A percentile compares a stretch with the other conserved stretches of the same genome.
These are phyloP conservation scores for Equus przewalskii DNA, from an alignment of 2,113 vertebrate genomes.

Conservation along the genomic window DNA sequence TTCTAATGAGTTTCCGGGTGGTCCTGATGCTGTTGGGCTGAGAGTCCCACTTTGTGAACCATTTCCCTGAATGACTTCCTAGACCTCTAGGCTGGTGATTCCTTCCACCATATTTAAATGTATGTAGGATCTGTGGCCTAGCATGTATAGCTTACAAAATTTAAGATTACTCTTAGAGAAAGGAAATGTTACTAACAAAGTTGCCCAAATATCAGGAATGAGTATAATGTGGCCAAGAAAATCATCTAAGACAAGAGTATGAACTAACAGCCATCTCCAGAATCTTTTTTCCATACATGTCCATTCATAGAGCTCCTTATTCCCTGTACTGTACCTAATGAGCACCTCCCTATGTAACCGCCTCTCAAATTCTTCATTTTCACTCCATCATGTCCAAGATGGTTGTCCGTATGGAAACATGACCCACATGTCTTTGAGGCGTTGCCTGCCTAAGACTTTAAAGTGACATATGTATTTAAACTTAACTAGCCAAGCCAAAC, in stretches of 20 bases:
- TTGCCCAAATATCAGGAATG: not conserved
- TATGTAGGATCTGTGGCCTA: not conserved
- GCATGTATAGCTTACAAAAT: not conserved
- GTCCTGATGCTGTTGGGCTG: not conserved
- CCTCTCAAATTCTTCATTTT: not conserved
- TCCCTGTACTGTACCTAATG: not conserved
- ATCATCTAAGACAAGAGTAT: not conserved
- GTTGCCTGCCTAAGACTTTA: not conserved
- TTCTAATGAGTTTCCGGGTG: not conserved
- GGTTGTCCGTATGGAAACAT: too few relatives aligned
- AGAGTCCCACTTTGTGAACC: not conserved
- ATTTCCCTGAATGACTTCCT: not conserved
- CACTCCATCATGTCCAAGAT: not conserved
- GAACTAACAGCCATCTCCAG: not conserved
- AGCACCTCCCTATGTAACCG: not conserved
- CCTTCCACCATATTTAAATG: not conserved
- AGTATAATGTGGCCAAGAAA: not conserved
- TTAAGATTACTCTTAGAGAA: not conserved
- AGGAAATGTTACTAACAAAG: not conserved
- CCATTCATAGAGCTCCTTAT: not conserved
- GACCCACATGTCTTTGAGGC: not conserved
- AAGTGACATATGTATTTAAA: not conserved
- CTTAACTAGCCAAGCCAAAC: not conserved
- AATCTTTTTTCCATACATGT: fast-evolving
- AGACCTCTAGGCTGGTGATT: not conserved